These are phyloP conservation scores for Lipophrys pholis DNA, from an alignment of 2,113 vertebrate species.

Conservation along the genomic window DNA sequence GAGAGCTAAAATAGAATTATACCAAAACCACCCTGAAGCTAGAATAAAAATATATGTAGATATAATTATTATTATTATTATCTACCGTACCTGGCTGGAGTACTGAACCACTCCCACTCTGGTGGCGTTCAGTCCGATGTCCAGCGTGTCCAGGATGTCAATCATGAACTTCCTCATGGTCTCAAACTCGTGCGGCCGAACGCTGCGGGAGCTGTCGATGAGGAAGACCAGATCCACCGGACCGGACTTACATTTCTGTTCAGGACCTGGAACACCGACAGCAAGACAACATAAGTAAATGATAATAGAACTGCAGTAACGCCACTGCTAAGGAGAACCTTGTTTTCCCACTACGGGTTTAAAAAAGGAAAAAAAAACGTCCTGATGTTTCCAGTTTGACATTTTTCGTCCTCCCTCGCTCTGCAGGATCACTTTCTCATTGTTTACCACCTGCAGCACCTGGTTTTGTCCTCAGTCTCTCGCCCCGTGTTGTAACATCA, in stretches of 20 bases:
- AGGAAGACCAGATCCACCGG: constrained; percentile 96
- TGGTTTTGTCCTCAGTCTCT: constrained; percentile 61
- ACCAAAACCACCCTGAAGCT: too few species aligned
- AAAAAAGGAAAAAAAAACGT: too few species aligned
- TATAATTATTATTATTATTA: too few species aligned
- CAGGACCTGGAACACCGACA: constrained; percentile 60
- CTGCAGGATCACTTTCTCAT: background rate
- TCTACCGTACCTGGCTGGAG: constrained; percentile 95
- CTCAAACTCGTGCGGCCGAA: constrained; percentile 95
- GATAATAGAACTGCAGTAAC: background rate
- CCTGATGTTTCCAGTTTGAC: background rate
- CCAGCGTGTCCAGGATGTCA: constrained; percentile 90
- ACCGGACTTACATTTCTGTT: constrained; percentile 88
- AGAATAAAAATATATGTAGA: too few species aligned
- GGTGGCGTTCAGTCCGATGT: constrained; percentile 88
- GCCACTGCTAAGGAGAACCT: background rate
- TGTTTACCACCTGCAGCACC: constrained; percentile 42
- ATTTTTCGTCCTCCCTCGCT: background rate
- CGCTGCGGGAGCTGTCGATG: constrained; percentile 97
- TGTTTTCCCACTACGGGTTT: background rate
- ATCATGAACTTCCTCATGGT: constrained; percentile 95
- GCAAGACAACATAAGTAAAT: background rate
- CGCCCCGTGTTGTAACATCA: constrained; percentile 36
- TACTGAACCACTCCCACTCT: constrained; percentile 96
- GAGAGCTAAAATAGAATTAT: too few species aligned